Evolutionary conservation across 2,888 invertebrate genomes (phyloP).

Genomic region (Rambutsinella grinnellia): DNA sequence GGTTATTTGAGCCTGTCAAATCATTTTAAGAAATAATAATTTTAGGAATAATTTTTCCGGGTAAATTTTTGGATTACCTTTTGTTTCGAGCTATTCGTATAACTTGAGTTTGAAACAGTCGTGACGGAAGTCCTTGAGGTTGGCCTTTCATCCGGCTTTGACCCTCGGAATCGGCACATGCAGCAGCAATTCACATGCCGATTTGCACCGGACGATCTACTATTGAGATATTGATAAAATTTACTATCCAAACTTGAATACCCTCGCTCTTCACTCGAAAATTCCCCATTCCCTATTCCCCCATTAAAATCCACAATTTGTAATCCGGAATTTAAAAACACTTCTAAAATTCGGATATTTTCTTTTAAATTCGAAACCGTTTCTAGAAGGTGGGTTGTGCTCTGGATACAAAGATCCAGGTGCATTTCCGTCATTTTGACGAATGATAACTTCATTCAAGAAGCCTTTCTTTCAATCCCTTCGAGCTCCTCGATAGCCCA

Average conservation of each 20-base stretch:
- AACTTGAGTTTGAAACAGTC: slow-evolving; percentile 16
- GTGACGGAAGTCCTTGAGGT: slow-evolving; percentile 23
- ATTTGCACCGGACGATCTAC: slow-evolving; percentile 8
- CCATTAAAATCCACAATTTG: too few relatives aligned
- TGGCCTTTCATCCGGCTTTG: slow-evolving; percentile 9
- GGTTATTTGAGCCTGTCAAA: slow-evolving; percentile 14
- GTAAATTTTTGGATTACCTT: slow-evolving; percentile 19
- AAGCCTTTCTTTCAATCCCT: too few relatives aligned
- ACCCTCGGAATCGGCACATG: slow-evolving; percentile 50
- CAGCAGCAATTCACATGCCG: slow-evolving; percentile 51
- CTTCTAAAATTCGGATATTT: slow-evolving; percentile 51
- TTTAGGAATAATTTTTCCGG: not conserved
- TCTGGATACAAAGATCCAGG: slow-evolving; percentile 57
- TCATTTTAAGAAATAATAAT: not conserved
- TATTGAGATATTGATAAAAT: not conserved
- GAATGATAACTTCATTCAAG: too few relatives aligned
- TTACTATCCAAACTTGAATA: not conserved
- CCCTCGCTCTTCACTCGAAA: not conserved
- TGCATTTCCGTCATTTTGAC: slow-evolving; percentile 59
- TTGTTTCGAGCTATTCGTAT: not conserved
- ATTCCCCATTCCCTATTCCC: too few relatives aligned
- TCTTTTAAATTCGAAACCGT: slow-evolving; percentile 54
- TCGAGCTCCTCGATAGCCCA: too few relatives aligned
- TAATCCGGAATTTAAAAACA: slow-evolving; percentile 49
- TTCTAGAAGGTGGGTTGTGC: slow-evolving; percentile 53